phyloP scores from a whole-genome alignment of 2,797 vertebrate genomes.

The Hydrophis major region DNA sequence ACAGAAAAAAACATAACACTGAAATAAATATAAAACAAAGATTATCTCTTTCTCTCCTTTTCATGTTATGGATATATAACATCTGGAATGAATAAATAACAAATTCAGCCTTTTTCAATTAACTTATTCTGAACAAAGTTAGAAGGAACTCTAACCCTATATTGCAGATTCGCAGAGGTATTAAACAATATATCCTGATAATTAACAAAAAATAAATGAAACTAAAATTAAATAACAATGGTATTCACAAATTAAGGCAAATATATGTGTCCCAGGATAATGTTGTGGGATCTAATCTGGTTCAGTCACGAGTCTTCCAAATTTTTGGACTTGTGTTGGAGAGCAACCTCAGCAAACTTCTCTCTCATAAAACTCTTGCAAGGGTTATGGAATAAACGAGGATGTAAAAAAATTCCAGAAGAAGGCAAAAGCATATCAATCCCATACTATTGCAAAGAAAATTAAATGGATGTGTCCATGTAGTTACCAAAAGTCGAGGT shows the following conservation, averaged over 20 bases:
- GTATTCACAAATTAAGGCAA: background rate
- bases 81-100: background rate
- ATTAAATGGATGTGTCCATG: background rate
- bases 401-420: background rate
- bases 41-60: background rate
- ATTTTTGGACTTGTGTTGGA: too few species aligned
- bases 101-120: background rate
- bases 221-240: background rate
- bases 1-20: background rate
- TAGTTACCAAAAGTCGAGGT: background rate
- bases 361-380: background rate
- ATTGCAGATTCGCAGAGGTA: background rate
- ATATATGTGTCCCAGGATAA: background rate
- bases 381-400: background rate
- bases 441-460: background rate
- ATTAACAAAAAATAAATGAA: background rate
- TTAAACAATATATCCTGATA: background rate
- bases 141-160: background rate
- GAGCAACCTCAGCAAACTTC: too few species aligned
- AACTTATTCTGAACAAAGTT: background rate
- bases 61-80: background rate
- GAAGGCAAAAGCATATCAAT: background rate
- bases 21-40: background rate
- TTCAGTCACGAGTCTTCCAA: too few species aligned
- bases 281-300: background rate